A percentile compares a stretch with the other conserved stretches of the same genome.
These are phyloP conservation scores for Macrochelys suwanniensis DNA, from an alignment of 2,797 vertebrate species.

Conservation along the genomic window DNA sequence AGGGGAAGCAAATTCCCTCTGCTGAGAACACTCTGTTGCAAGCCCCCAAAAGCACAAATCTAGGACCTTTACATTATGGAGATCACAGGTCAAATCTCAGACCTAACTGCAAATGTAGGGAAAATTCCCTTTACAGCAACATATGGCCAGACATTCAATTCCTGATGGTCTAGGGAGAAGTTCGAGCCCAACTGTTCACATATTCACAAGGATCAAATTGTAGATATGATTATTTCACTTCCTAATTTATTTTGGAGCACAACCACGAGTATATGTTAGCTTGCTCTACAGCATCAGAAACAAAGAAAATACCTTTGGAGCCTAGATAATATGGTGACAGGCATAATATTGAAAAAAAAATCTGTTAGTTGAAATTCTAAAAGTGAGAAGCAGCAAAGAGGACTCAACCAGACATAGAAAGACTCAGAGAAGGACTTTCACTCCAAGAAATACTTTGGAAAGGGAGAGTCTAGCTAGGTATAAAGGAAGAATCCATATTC, in stretches of 20 bases:
- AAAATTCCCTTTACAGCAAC: constrained; percentile 26
- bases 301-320: constrained; percentile 38
- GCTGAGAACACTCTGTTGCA: background rate
- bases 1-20: constrained; percentile 23
- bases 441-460: background rate
- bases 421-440: background rate
- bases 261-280: background rate
- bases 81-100: constrained; percentile 36
- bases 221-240: background rate
- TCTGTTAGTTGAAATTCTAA: background rate
- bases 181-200: background rate
- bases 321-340: background rate
- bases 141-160: background rate
- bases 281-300: constrained; percentile 64
- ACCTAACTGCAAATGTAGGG: constrained; percentile 1
- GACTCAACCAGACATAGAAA: background rate
- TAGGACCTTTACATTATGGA: background rate
- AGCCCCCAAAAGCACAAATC: constrained; percentile 5
- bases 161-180: background rate
- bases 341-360: constrained; percentile 13
- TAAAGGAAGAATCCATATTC: background rate
- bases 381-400: background rate
- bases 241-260: constrained; percentile 44
- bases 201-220: constrained; percentile 38
- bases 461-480: background rate